These are phyloP conservation scores for Lontra canadensis DNA, from an alignment of 2,113 vertebrate species.

Conservation along the genomic window DNA sequence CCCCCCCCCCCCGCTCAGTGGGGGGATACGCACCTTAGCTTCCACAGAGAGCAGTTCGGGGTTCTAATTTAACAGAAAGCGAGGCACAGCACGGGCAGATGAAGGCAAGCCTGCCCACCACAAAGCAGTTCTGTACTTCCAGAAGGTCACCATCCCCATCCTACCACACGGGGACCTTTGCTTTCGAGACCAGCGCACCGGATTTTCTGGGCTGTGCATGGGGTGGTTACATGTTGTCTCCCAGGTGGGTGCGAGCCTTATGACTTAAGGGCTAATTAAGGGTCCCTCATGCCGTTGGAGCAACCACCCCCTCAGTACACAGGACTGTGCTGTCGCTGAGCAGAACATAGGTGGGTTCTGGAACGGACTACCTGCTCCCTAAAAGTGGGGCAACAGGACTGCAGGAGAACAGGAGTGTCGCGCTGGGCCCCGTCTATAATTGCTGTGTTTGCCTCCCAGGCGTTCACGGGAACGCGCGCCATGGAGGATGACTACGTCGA, in stretches of 20 bases:
- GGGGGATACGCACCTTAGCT: neutral
- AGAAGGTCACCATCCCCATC: neutral
- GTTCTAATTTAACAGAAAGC: neutral
- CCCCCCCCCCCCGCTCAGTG: fast-evolving
- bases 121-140: neutral
- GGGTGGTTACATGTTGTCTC: neutral
- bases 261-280: neutral
- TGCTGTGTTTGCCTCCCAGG: slow-evolving; percentile 45
- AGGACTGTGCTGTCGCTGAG: neutral
- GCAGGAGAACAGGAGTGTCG: neutral
- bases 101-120: neutral
- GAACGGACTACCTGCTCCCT: neutral
- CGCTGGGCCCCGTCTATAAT: neutral
- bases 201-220: neutral
- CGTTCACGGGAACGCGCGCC: neutral
- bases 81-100: neutral
- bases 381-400: neutral
- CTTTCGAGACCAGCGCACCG: neutral
- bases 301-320: neutral
- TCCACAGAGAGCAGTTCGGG: neutral
- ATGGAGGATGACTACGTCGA: neutral
- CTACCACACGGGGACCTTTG: neutral
- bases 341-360: neutral
- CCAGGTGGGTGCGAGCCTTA: neutral
- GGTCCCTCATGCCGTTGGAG: neutral